A percentile compares a stretch with the other conserved stretches of the same genome.
These are phyloP conservation scores for Drosophila paramelanica DNA, from an alignment of 2,888 invertebrate species.

Conservation along the genomic window DNA sequence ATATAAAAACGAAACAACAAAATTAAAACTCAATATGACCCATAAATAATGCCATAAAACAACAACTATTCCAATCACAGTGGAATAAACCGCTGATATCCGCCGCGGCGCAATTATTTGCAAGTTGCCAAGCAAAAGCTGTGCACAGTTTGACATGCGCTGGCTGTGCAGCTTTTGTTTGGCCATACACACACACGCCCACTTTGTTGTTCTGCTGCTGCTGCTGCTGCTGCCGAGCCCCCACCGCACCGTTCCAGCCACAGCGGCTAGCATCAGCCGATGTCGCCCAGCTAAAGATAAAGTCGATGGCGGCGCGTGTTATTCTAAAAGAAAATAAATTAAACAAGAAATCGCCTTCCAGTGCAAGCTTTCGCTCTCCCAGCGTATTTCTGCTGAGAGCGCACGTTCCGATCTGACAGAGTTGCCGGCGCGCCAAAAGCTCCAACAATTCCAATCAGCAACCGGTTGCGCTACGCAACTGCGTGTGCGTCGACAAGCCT, in stretches of 20 bases:
- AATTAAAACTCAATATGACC: not conserved
- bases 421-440: conserved; percentile 47
- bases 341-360: conserved; percentile 13
- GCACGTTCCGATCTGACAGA: conserved; percentile 36
- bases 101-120: conserved; percentile 9
- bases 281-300: conserved; percentile 39
- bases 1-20: not conserved
- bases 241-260: conserved; percentile 8
- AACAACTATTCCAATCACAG: not conserved
- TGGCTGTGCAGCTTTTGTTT: conserved; percentile 30
- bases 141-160: conserved; percentile 29
- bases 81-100: conserved; percentile 13
- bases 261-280: conserved; percentile 44
- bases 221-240: too few relatives aligned
- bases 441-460: not conserved
- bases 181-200: conserved; percentile 1
- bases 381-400: conserved; percentile 2
- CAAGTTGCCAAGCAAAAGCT: conserved; percentile 4
- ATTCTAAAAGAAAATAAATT: conserved; percentile 38
- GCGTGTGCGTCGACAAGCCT: conserved; percentile 16
- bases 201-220: too few relatives aligned
- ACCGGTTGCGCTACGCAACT: not conserved
- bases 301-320: conserved; percentile 42
- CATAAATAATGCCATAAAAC: not conserved
- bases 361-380: conserved; percentile 35